Evolutionary conservation across 2,113 vertebrate species (phyloP), one percentile per base, ranked within the genome.

Genomic region (Notechis scutatus): DNA sequence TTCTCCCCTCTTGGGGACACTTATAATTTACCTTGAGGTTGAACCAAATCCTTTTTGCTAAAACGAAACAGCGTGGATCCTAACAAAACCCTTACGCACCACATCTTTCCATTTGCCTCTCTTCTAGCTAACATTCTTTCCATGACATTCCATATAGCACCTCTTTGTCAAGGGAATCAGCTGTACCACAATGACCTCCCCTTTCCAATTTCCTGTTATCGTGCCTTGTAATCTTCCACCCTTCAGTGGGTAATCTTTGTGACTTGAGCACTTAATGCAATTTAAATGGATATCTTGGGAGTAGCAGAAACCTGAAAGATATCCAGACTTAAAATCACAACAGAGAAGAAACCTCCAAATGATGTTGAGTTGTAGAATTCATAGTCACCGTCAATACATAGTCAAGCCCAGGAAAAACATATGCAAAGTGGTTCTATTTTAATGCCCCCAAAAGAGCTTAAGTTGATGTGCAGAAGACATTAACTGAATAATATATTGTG

Each of bases 361-460:
- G 91, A 93, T 93, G 96, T 87, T 94, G 92, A 95, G 93, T 55
- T 94, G 93, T 93, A 91, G 93, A 94, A 59, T 95, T 97, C 97
- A 97, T 97, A 96, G 96, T 96, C 95, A 96, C 97, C 96, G 96
- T 96, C 96, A 94, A 56, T 94, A 97, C 97, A 97, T 97, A 96
- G 96, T 96, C 95, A 96, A 89, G 81, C 93, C 93, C 93, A 87
- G 94, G 94, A 96, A 95, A 89, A 95, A 93, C 45, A 95, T 88
- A 87, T 92, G 97, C 98, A 94, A 97, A 98, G 97, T 98, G 97
- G 97, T 98, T 94, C 97, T 97, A 95, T 94, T 96, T 97, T 97
- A 97, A 97, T 97, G 96, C 97, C 92, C 95, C 24, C 97, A 42
- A 88, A 69, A 52, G 3, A 56, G 95, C 95, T 97, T 97, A 96